These are phyloP conservation scores for Plebejus anna DNA, from an alignment of 2,888 invertebrate species.

Conservation along the genomic window DNA sequence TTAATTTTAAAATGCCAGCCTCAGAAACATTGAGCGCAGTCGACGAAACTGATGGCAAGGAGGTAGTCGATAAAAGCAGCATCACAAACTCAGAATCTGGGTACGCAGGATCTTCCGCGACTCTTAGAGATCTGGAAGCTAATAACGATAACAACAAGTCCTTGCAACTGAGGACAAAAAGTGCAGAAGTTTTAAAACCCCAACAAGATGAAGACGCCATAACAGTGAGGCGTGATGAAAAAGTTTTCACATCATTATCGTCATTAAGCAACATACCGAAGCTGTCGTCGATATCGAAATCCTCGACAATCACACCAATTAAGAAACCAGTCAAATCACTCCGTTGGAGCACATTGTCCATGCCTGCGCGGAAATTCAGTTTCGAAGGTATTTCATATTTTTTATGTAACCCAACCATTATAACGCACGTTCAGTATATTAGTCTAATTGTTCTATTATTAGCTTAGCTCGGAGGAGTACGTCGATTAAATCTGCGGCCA, in stretches of 20 bases:
- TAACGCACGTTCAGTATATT: constrained; percentile 33
- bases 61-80: constrained; percentile 43
- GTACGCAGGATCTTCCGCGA: constrained; percentile 51
- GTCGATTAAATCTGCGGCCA: constrained; percentile 48
- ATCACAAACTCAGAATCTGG: constrained; percentile 58
- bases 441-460: constrained; percentile 46
- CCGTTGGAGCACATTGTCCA: constrained; percentile 59
- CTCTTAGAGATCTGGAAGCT: constrained; percentile 48
- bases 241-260: constrained; percentile 52
- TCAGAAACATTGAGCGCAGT: constrained; percentile 21
- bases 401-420: constrained; percentile 18
- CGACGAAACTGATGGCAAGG: neutral
- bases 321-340: constrained; percentile 47
- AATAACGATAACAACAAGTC: constrained; percentile 38
- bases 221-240: constrained; percentile 33
- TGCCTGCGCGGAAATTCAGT: constrained; percentile 47
- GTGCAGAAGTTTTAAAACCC: constrained; percentile 35
- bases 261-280: constrained; percentile 35
- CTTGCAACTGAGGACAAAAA: constrained; percentile 30
- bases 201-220: constrained; percentile 9
- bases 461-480: constrained; percentile 43
- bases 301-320: constrained; percentile 45
- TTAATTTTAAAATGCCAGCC: neutral
- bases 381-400: constrained; percentile 44
- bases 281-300: constrained; percentile 47